A percentile compares a stretch with the other conserved stretches of the same genome.
These are phyloP conservation scores for Hemibagrus guttatus DNA, from an alignment of 2,797 vertebrate species.

Conservation along the genomic window DNA sequence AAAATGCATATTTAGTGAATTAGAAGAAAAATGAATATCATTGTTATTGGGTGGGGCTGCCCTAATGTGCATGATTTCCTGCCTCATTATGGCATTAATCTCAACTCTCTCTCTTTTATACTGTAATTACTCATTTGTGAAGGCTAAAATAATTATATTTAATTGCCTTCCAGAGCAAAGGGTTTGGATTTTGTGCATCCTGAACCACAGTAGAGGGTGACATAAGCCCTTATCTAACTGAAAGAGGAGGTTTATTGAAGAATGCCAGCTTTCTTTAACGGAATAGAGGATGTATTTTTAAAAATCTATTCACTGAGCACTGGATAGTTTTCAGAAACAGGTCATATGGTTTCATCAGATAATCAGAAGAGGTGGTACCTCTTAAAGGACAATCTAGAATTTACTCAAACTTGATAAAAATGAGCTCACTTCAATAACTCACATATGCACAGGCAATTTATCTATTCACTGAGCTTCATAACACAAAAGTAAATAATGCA, in stretches of 20 bases:
- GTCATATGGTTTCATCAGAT: conserved; percentile 39
- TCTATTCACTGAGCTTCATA: conserved; percentile 16
- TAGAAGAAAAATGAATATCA: conserved; percentile 71
- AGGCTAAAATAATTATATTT: conserved; percentile 70
- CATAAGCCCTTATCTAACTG: conserved; percentile 33
- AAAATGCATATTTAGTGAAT: conserved; percentile 64
- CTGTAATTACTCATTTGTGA: conserved; percentile 71
- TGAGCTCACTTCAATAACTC: background rate
- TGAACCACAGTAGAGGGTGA: conserved; percentile 45
- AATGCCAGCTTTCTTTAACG: background rate
- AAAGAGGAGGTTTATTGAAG: conserved; percentile 1
- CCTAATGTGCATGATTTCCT: conserved; percentile 74
- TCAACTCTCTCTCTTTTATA: conserved; percentile 67
- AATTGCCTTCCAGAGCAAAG: conserved; percentile 65
- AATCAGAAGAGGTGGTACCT: background rate
- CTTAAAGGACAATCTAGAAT: conserved; percentile 10
- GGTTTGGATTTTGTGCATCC: conserved; percentile 48
- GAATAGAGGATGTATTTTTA: conserved; percentile 2
- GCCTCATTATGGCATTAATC: conserved; percentile 73
- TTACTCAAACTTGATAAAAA: background rate
- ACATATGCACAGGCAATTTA: background rate
- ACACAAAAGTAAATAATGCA: conserved; percentile 27
- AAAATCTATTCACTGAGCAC: conserved; percentile 26
- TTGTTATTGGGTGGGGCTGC: conserved; percentile 70
- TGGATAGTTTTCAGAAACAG: conserved; percentile 42